Evolutionary conservation across 1,140 invertebrate species (phyloP).

Genomic region (Lepidotrigona ventralis): DNA sequence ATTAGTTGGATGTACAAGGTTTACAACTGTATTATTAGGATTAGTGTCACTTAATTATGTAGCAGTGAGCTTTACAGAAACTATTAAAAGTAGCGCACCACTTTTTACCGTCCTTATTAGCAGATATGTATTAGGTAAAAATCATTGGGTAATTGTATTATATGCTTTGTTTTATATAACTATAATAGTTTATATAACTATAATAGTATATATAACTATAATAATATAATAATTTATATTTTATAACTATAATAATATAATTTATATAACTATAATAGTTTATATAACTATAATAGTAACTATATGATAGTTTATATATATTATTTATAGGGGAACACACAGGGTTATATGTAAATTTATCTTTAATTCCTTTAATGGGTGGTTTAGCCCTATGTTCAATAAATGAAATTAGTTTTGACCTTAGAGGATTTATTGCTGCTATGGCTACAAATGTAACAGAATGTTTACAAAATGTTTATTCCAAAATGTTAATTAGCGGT

Average conservation of each 20-base stretch:
- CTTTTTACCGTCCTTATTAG: conserved; percentile 91
- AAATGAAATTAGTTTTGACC: conserved; percentile 91
- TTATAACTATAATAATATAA: too few species aligned
- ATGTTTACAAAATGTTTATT: conserved; percentile 93
- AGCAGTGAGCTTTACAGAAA: conserved; percentile 92
- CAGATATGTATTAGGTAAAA: conserved; percentile 84
- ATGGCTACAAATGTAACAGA: conserved; percentile 92
- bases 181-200: not conserved
- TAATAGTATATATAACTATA: not conserved
- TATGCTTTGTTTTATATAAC: not conserved
- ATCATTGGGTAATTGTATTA: not conserved
- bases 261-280: too few species aligned
- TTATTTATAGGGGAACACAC: conserved; percentile 85
- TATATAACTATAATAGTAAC: too few species aligned
- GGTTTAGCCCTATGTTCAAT: conserved; percentile 91
- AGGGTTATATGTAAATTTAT: conserved; percentile 88
- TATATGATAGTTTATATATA: conserved; percentile 17
- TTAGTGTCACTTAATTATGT: conserved; percentile 91
- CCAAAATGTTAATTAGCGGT: conserved; percentile 90
- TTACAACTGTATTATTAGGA: conserved; percentile 88
- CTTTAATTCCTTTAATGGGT: conserved; percentile 91
- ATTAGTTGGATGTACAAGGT: conserved; percentile 88
- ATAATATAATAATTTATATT: not conserved
- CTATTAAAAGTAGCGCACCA: conserved; percentile 92
- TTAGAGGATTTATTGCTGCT: conserved; percentile 88